phyloP scores from a whole-genome alignment of 2,113 vertebrate genomes.

The Ictalurus punctatus region DNA sequence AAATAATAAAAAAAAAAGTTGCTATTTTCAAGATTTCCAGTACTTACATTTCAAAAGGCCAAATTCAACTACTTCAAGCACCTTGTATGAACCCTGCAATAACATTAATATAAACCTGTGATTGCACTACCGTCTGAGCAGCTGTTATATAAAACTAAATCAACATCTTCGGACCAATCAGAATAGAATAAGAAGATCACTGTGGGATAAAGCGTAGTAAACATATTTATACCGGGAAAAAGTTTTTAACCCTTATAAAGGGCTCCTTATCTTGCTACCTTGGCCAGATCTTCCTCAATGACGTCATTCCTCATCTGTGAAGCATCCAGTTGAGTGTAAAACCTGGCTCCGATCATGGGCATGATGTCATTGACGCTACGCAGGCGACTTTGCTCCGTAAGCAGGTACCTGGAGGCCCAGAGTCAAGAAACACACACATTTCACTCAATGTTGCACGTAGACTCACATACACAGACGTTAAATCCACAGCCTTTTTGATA shows the following conservation, averaged over 20 bases:
- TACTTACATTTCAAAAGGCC: no score
- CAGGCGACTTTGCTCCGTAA: conserved; percentile 95
- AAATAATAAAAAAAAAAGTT: no score
- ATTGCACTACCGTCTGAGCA: background rate
- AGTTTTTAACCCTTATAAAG: background rate
- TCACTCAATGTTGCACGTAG: background rate
- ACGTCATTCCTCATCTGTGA: conserved; percentile 99
- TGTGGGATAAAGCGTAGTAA: background rate
- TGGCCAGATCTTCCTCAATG: conserved; percentile 97
- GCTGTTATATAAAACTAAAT: background rate
- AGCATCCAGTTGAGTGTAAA: conserved; percentile 97
- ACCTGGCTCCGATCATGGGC: conserved; percentile 98
- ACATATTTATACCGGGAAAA: background rate
- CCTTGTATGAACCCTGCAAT: no score
- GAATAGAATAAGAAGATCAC: background rate
- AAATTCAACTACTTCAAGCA: no score
- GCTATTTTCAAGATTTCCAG: no score
- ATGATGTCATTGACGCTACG: conserved; percentile 99
- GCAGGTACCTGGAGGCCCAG: conserved; percentile 82
- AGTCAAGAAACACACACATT: background rate
- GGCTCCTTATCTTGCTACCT: conserved; percentile 73
- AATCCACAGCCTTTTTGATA: background rate
- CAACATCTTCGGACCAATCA: background rate
- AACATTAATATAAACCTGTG: background rate
- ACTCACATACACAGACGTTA: background rate